A percentile compares a stretch with the other conserved stretches of the same genome.
Evolutionary conservation across 2,888 invertebrate species (phyloP).

Genomic region (Idaea dimidiata): DNA sequence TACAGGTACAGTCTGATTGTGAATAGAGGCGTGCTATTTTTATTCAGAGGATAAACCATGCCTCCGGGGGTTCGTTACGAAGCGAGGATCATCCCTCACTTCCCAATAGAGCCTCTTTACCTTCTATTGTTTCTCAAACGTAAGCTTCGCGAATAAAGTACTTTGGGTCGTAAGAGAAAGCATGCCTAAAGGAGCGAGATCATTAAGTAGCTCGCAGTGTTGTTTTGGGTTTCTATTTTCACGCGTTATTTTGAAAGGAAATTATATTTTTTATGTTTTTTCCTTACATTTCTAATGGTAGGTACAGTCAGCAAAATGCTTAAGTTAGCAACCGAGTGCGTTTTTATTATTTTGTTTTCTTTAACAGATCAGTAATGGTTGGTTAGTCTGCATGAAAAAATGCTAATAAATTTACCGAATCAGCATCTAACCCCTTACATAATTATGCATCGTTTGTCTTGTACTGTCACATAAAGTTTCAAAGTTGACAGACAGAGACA

Average conservation of each 20-base stretch:
- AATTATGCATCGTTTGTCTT: too few relatives aligned
- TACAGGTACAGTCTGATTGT: conserved; percentile 34
- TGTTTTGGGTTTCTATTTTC: conserved; percentile 4
- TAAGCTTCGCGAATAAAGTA: conserved; percentile 26
- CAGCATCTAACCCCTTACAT: too few relatives aligned
- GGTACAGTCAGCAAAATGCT: too few relatives aligned
- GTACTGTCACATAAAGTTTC: too few relatives aligned
- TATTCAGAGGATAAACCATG: conserved; percentile 56
- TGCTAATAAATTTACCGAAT: too few relatives aligned
- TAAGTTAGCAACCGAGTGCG: too few relatives aligned
- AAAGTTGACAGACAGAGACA: too few relatives aligned
- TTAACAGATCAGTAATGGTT: too few relatives aligned
- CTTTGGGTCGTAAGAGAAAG: conserved; percentile 20
- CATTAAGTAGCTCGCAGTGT: conserved; percentile 4
- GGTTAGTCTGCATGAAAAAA: too few relatives aligned
- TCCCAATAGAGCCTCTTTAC: conserved; percentile 37
- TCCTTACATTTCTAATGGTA: too few relatives aligned
- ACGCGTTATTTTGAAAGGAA: neutral
- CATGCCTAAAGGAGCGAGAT: conserved; percentile 9
- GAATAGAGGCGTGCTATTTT: conserved; percentile 45
- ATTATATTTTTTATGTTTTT: neutral
- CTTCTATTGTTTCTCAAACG: conserved; percentile 30
- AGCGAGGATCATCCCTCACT: conserved; percentile 46
- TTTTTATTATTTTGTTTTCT: too few relatives aligned
- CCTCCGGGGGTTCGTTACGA: conserved; percentile 63